Evolutionary conservation across 2,113 vertebrate species (phyloP), one percentile per base, ranked within the genome.

Genomic region (Bos javanicus): DNA sequence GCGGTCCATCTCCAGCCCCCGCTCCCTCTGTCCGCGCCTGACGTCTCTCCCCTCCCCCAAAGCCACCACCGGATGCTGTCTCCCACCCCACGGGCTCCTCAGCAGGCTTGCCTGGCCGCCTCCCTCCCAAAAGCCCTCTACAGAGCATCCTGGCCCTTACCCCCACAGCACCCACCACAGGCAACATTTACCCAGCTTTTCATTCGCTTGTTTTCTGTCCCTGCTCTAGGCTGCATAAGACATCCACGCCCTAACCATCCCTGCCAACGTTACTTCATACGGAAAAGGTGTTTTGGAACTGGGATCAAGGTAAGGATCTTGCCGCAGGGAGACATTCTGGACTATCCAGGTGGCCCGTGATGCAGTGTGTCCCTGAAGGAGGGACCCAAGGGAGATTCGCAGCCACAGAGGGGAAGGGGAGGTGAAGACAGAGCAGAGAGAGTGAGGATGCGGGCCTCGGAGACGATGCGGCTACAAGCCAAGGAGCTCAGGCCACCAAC

Each of bases 401-500:
- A 33, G 52, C 7, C 6, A 16, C 30, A 15, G 76, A 23, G 6
- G 33, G 36, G 5, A 0, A 9, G 25, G 33, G 16, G 11, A 7
- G 0, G 1, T 13, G 52, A 13, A 17, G 50, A 14, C 1, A 2
- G 19, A 16, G 83, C 30, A 4, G 67, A 26, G 5, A 14, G 5
- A 3, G 2, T 14, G 50, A 25, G 17, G 50, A 7, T 1, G 19
- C 6, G 0, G 1, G 52, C 64, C 78, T 17, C 1, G 25, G 57
- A n/a, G 43, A 13, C 0, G 7, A 12, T 0, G 71, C 0, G 9
- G 62, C 54, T 16, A 10, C 6, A 4, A 19, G n/a, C 9, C 50
- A 0, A 33, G 59, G 12, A 5, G 33, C 43, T 0, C n/a, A 4
- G 7, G 8, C 2, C 0, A 26, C 11, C 54, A 1, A 3, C 64